These are phyloP conservation scores for Nannoperca obscura DNA, from an alignment of 2,797 vertebrate species.

Conservation along the genomic window DNA sequence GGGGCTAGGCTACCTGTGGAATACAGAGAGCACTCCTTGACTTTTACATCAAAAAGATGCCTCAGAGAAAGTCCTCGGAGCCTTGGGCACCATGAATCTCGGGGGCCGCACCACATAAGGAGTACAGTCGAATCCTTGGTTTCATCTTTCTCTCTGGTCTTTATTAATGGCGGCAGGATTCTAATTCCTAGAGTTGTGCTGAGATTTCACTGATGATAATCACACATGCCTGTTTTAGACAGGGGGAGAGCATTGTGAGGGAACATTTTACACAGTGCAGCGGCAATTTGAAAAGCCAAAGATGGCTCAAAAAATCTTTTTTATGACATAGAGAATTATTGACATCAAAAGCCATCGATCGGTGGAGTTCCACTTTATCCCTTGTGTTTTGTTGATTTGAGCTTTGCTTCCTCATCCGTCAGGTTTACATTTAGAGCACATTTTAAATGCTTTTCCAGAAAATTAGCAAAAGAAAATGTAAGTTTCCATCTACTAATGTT, in stretches of 20 bases:
- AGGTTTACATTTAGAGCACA: not conserved
- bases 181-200: conserved; percentile 57
- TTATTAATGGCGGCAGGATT: conserved; percentile 66
- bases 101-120: conserved; percentile 51
- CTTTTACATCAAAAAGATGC: conserved; percentile 78
- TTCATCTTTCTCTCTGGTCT: conserved; percentile 69
- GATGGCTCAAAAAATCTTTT: conserved; percentile 12
- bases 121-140: conserved; percentile 51
- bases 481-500: not conserved
- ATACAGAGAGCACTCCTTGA: conserved; percentile 75
- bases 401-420: not conserved
- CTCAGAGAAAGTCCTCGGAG: conserved; percentile 68
- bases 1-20: conserved; percentile 53
- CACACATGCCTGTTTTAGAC: conserved; percentile 39
- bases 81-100: conserved; percentile 55
- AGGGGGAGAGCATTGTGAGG: not conserved
- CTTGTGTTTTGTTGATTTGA: not conserved
- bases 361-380: not conserved
- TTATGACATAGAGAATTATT: conserved; percentile 54
- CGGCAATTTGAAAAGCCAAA: conserved; percentile 16
- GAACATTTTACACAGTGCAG: conserved; percentile 9
- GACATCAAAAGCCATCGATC: conserved; percentile 25
- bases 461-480: not conserved
- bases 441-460: not conserved
- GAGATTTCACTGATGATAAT: conserved; percentile 63